Base-by-base conservation (phyloP, 2,888 invertebrate species). In the Noctua janthe region DNA sequence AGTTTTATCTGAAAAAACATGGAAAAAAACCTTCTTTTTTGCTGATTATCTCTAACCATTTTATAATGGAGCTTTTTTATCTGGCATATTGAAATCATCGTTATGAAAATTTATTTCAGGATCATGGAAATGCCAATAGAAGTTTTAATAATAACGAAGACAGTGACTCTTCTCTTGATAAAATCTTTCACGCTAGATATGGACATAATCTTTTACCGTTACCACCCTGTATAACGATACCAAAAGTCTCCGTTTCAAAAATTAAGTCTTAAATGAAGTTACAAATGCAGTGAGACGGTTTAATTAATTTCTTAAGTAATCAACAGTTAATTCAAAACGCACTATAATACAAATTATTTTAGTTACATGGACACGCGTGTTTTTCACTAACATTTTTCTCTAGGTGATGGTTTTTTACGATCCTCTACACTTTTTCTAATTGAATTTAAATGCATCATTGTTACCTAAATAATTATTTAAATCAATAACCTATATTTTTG, bases 141-240 rank as follows among this genome's bases (percentile, higher is more conserved):
- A 85, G 83, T 86, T 54, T 54, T 78, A 86, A 80, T 47, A 74
- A 59, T 56, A 71, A 91, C 72, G 94, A 92, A 85, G 93, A 92
- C 88, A 93, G 92, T 88, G 94, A 94, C 89, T 90, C 91, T 69
- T 95, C 95, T 80, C 80, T 95, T 90, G 96, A 97, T 93, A 95
- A 95, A 92, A 95, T 95, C 85, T 97, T 97, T 92, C 96, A 97
- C 90, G 92, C 93, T 86, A 94, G 97, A 95, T 97, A 97, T 87
- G 97, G 97, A 90, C 96, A 97, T 91, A 96, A 97, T 85, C 92
- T 97, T 70, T 93, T 97, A 86, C 97, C 97, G 71, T 91, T 97
- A 91, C 95, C 97, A 69, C 97, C 97, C 83, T 94, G 95, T 78
- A 94, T 97, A 88, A 91, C 93, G 77, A 97, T 97, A 93, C 97